A percentile compares a stretch with the other conserved stretches of the same genome.
Evolutionary conservation across 2,888 invertebrate genomes (phyloP).

Genomic region (Eulithis prunata): DNA sequence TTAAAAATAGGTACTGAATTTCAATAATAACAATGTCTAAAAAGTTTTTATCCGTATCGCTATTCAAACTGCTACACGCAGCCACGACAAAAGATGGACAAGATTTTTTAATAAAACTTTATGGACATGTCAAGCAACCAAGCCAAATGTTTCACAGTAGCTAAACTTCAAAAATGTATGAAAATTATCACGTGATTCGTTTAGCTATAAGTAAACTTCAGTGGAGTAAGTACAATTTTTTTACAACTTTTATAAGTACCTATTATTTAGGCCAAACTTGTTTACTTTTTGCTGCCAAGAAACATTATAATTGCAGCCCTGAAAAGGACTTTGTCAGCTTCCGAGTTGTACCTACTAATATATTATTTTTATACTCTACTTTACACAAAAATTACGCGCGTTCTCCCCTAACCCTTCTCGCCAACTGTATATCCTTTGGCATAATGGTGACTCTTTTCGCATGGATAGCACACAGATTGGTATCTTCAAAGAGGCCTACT

Average conservation of each 20-base stretch:
- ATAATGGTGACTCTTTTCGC: slow-evolving; percentile 78
- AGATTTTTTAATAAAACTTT: no score
- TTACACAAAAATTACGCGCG: slow-evolving; percentile 50
- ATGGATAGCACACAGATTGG: slow-evolving; percentile 91
- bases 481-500: slow-evolving; percentile 90
- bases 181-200: no score
- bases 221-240: no score
- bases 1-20: no score
- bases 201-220: no score
- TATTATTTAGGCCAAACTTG: neutral
- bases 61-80: no score
- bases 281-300: slow-evolving; percentile 23
- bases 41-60: no score
- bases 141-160: no score
- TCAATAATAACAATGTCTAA: no score
- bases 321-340: slow-evolving; percentile 77
- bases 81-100: no score
- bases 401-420: slow-evolving; percentile 69
- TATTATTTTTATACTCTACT: slow-evolving; percentile 25
- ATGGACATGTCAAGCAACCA: no score
- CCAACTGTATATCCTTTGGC: slow-evolving; percentile 73
- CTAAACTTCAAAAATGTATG: no score
- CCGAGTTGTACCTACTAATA: slow-evolving; percentile 38
- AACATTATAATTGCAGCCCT: slow-evolving; percentile 62
- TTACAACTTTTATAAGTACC: neutral